Base-by-base conservation (phyloP, 2,888 invertebrate species). In the Amblyteles armatorius region DNA sequence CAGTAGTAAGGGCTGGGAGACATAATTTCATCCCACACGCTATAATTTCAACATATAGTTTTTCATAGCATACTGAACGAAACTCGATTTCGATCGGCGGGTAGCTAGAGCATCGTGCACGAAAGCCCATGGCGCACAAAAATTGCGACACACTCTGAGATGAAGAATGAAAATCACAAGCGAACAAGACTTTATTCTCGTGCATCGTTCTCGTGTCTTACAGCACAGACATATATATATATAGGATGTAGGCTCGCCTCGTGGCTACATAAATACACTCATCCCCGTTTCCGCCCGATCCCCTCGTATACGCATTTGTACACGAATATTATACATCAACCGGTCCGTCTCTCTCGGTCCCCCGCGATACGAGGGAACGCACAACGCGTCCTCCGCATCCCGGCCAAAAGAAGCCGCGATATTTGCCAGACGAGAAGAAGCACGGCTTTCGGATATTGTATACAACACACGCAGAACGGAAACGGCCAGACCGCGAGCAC, bases 281-380 rank as follows among this genome's bases (percentile, higher is more conserved):
- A 44, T 33, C 50, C 48, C 63, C 50, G 55, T 57, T 55, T 73
- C 26, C 55, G 40, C 22, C 44, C 29, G 60, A 26, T 44, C 44
- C n/a, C 48, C n/a, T 33, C 48, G 13, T n/a, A 7, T 48, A 60
- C 73, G 73, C 44, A 74, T 60, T 63, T 60, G 60, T 74, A 48
- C 57, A 63, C 44, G 60, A 60, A 74, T 74, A 74, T 74, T 74
- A 74, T 74, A 74, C 73, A 74, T 74, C 52, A 48, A 52, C 52
- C 19, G 19, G 6, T 52, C 52, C 2, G 44, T 52, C 60, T 57
- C 57, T 9, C 57, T 57, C 50, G 11, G 63, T 19, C 19, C 22
- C 33, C 4, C 16, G 63, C 50, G 76, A 76, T 76, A 52, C n/a
- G 76, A 76, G 50, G 11, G 52, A 76, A 65, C 76, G 50, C 76